A percentile compares a stretch with the other conserved stretches of the same genome.
Evolutionary conservation across 2,113 vertebrate genomes (phyloP).

Genomic region (Junco hyemalis): DNA sequence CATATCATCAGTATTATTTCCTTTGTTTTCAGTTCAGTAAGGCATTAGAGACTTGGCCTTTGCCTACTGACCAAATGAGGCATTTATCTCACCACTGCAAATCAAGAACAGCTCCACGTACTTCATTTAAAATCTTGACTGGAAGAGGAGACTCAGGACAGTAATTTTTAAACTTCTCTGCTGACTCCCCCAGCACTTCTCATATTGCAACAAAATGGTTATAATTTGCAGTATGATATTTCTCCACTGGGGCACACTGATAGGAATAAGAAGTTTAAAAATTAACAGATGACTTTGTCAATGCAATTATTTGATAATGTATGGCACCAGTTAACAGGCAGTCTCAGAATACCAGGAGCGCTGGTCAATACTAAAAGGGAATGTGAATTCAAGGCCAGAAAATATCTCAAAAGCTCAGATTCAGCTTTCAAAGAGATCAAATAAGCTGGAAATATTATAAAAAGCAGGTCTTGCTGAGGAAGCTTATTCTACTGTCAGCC

Average conservation of each 20-base stretch:
- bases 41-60: not conserved
- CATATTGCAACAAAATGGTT: not conserved
- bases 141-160: not conserved
- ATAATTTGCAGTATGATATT: not conserved
- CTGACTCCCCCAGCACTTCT: not conserved
- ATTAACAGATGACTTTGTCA: not conserved
- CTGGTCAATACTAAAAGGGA: not conserved
- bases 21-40: not conserved
- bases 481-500: not conserved
- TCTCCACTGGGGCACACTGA: not conserved
- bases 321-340: not conserved
- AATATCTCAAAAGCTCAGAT: not conserved
- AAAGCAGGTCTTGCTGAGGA: constrained; percentile 19
- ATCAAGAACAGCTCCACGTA: not conserved
- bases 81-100: not conserved
- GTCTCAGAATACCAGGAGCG: not conserved
- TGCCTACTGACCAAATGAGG: not conserved
- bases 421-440: not conserved
- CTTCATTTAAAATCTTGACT: not conserved
- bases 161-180: not conserved
- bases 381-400: not conserved
- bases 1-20: not conserved
- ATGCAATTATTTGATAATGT: not conserved
- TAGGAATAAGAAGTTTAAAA: not conserved
- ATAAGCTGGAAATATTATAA: not conserved